Percentiles rank a stretch among this genome's conserved stretches.
These are phyloP conservation scores for Drosophila ironensis DNA, from an alignment of 1,140 invertebrate species.

Conservation along the genomic window DNA sequence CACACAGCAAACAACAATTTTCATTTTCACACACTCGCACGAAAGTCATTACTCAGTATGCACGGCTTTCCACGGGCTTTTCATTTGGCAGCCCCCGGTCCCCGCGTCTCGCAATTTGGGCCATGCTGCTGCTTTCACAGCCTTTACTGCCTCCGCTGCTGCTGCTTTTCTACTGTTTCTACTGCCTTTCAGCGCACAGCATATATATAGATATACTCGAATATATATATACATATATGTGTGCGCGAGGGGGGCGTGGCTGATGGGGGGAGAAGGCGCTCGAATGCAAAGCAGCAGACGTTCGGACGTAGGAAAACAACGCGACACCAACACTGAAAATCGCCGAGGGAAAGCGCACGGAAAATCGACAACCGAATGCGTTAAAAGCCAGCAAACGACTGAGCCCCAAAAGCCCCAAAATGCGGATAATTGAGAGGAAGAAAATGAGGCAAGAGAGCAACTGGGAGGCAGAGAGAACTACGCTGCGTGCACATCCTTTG, in stretches of 20 bases:
- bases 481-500: conserved; percentile 29
- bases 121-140: conserved; percentile 29
- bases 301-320: conserved; percentile 33
- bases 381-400: conserved; percentile 72
- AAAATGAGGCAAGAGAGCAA: neutral
- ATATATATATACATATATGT: conserved; percentile 9
- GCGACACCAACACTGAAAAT: conserved; percentile 12
- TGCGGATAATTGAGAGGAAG: neutral
- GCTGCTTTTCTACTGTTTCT: conserved; percentile 6
- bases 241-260: conserved; percentile 1
- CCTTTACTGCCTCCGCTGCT: conserved; percentile 1
- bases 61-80: conserved; percentile 62
- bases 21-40: conserved; percentile 56
- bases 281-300: conserved; percentile 34
- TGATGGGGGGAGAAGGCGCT: conserved; percentile 9
- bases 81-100: conserved; percentile 44
- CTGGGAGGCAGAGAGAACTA: neutral
- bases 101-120: conserved; percentile 37
- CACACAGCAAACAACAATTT: conserved; percentile 46
- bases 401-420: conserved; percentile 26
- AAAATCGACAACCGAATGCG: conserved; percentile 58
- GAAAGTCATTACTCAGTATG: conserved; percentile 74
- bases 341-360: neutral
- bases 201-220: conserved; percentile 28
- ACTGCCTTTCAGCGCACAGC: conserved; percentile 22